Evolutionary conservation across 1,140 invertebrate genomes (phyloP).

Genomic region (Drosophila guanche): DNA sequence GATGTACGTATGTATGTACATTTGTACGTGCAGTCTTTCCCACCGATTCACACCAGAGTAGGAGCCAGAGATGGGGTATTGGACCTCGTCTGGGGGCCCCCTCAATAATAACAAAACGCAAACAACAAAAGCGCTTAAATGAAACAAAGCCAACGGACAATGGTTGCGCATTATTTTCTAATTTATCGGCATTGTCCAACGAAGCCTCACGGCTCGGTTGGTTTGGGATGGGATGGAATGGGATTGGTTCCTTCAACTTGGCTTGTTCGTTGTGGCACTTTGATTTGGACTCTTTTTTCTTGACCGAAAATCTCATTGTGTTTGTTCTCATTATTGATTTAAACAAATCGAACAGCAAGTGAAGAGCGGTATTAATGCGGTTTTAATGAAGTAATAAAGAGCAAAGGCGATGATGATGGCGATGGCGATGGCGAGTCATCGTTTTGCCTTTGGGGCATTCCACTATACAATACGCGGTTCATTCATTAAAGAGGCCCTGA

Average conservation of each 20-base stretch:
- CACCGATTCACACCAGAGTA: conserved; percentile 29
- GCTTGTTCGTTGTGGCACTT: conserved; percentile 37
- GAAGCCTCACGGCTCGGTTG: conserved; percentile 42
- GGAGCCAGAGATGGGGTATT: conserved; percentile 13
- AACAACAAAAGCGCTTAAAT: conserved; percentile 81
- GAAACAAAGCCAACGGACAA: conserved; percentile 78
- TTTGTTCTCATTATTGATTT: conserved; percentile 79
- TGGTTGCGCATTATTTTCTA: conserved; percentile 81
- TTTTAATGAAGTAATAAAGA: conserved; percentile 81
- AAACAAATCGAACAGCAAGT: conserved; percentile 79
- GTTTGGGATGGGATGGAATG: conserved; percentile 30
- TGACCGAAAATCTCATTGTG: conserved; percentile 52
- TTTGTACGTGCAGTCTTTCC: conserved; percentile 13
- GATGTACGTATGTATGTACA: neutral
- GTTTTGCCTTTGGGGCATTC: conserved; percentile 14
- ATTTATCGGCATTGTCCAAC: conserved; percentile 77
- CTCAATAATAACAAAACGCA: conserved; percentile 55
- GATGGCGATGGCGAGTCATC: conserved; percentile 49
- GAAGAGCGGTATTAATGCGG: conserved; percentile 77
- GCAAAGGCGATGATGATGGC: conserved; percentile 30
- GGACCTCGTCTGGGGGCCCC: conserved; percentile 4
- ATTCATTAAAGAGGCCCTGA: conserved; percentile 28
- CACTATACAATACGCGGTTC: conserved; percentile 16
- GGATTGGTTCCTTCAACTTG: conserved; percentile 44
- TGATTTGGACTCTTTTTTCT: conserved; percentile 42